These are phyloP conservation scores for Parnassius smintheus DNA, from an alignment of 2,888 invertebrate species.

Conservation along the genomic window DNA sequence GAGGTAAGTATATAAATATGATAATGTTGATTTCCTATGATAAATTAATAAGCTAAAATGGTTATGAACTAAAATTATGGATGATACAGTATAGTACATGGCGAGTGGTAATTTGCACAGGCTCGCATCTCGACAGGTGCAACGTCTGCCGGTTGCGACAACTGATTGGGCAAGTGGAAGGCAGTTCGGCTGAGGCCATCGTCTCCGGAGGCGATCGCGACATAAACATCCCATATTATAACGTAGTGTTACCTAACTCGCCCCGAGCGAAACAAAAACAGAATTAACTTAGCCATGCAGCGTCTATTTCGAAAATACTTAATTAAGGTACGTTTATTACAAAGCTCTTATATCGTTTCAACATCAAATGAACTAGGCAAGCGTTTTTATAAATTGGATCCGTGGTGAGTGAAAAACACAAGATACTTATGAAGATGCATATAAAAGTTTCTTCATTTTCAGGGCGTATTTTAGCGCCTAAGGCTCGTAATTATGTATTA, in stretches of 20 bases:
- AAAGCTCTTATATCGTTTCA: slow-evolving; percentile 23
- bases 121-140: slow-evolving; percentile 73
- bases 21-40: no score
- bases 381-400: slow-evolving; percentile 1
- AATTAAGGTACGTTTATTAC: slow-evolving; percentile 44
- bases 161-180: slow-evolving; percentile 69
- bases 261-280: slow-evolving; percentile 64
- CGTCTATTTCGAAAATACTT: slow-evolving; percentile 33
- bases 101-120: slow-evolving; percentile 60
- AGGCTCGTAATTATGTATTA: no score
- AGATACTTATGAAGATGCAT: background rate
- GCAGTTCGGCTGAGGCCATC: slow-evolving; percentile 66
- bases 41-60: slow-evolving; percentile 16
- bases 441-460: no score
- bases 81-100: slow-evolving; percentile 52
- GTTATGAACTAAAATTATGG: slow-evolving; percentile 41
- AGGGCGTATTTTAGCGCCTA: no score
- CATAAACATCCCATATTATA: slow-evolving; percentile 71
- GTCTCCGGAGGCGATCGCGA: slow-evolving; percentile 62
- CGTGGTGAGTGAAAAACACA: slow-evolving; percentile 8
- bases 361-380: slow-evolving; percentile 5
- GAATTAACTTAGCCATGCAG: slow-evolving; percentile 55
- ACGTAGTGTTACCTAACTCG: slow-evolving; percentile 61
- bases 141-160: slow-evolving; percentile 75
- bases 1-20: no score